These are phyloP conservation scores for Dascillus cervinus DNA, from an alignment of 2,888 invertebrate species.

Conservation along the genomic window DNA sequence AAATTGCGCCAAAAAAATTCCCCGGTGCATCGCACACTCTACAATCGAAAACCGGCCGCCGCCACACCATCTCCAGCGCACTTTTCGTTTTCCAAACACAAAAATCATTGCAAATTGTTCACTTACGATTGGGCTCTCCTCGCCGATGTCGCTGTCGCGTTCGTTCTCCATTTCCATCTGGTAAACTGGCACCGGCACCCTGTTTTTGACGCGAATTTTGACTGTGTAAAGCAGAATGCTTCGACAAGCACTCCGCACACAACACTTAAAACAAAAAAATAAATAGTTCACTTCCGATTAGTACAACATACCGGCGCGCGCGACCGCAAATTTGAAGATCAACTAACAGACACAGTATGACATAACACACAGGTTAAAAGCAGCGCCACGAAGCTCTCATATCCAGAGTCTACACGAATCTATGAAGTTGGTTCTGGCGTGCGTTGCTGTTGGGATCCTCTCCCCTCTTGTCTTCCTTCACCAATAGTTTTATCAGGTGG, in stretches of 20 bases:
- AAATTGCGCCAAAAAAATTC: no score
- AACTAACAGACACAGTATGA: conserved; percentile 1
- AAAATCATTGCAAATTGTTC: no score
- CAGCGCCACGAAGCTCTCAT: conserved; percentile 4
- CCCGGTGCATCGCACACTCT: no score
- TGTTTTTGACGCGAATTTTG: conserved; percentile 87
- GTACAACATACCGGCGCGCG: conserved; percentile 9
- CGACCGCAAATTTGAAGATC: conserved; percentile 5
- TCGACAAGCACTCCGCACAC: conserved; percentile 36
- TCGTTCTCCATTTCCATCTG: conserved; percentile 63
- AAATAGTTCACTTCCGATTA: conserved; percentile 7
- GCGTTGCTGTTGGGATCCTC: conserved; percentile 8
- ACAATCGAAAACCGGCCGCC: no score
- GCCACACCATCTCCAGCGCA: no score
- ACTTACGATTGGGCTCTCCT: conserved; percentile 65
- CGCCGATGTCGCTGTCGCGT: conserved; percentile 66
- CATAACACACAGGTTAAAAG: conserved; percentile 6
- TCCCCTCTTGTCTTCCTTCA: background rate
- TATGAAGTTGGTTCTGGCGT: no score
- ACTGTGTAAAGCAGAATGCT: conserved; percentile 41
- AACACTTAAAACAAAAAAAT: conserved; percentile 21
- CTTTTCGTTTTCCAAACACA: no score
- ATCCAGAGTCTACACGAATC: conserved; percentile 8
- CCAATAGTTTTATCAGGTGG: conserved; percentile 35
- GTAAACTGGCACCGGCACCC: conserved; percentile 80